These are phyloP conservation scores for Scrobipalpa costella DNA, from an alignment of 2,888 invertebrate genomes.

Conservation along the genomic window DNA sequence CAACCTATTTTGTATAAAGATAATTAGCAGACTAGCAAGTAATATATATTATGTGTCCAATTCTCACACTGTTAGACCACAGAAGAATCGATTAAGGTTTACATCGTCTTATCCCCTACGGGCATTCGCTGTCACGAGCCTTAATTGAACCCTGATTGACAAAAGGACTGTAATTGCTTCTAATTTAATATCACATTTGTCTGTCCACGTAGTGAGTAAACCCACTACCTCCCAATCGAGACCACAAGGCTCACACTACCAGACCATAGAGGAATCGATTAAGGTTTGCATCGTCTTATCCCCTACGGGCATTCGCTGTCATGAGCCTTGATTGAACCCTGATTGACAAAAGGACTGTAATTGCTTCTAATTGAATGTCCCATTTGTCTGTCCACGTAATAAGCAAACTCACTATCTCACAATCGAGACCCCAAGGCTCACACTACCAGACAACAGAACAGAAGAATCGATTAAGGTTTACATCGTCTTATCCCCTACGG, in stretches of 20 bases:
- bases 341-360: not conserved
- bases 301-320: conserved; percentile 7
- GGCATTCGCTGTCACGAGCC: conserved; percentile 4
- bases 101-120: not conserved
- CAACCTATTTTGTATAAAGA: no score
- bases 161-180: not conserved
- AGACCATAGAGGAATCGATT: not conserved
- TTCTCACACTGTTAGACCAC: not conserved
- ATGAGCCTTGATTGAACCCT: conserved; percentile 4
- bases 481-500: not conserved
- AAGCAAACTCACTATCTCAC: no score
- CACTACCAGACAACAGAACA: not conserved
- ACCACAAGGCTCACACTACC: not conserved
- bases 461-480: not conserved
- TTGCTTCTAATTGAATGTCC: not conserved
- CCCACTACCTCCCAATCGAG: no score
- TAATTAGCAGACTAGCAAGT: no score
- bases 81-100: not conserved
- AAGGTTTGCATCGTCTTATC: not conserved
- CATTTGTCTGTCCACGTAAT: no score
- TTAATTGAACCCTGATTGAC: conserved; percentile 4
- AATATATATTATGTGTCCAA: no score
- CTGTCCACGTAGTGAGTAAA: no score
- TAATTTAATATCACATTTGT: no score
- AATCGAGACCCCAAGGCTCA: no score